These are phyloP conservation scores for Proterorhinus semilunaris DNA, from an alignment of 2,113 vertebrate species.

Conservation along the genomic window DNA sequence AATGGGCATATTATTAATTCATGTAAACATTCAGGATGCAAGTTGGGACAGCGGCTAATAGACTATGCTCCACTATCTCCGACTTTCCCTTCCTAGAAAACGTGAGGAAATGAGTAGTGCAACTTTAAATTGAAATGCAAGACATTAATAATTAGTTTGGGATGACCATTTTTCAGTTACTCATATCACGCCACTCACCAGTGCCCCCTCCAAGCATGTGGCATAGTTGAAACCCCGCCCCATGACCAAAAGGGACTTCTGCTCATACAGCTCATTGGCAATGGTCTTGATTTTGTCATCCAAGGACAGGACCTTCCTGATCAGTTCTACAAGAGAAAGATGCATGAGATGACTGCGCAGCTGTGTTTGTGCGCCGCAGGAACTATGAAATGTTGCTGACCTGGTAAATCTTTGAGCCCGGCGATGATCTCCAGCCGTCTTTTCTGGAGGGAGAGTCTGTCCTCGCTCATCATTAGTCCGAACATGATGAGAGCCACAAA, in stretches of 20 bases:
- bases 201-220: slow-evolving; percentile 94
- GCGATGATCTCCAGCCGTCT: slow-evolving; percentile 89
- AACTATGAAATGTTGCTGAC: slow-evolving; percentile 64
- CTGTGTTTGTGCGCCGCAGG: background rate
- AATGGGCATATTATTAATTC: no score
- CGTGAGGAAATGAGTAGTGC: background rate
- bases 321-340: slow-evolving; percentile 72
- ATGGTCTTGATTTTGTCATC: slow-evolving; percentile 88
- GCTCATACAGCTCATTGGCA: slow-evolving; percentile 87
- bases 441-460: slow-evolving; percentile 88
- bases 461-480: slow-evolving; percentile 93
- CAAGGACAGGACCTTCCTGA: slow-evolving; percentile 87
- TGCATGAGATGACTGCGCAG: background rate
- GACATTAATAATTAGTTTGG: background rate
- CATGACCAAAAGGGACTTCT: slow-evolving; percentile 93
- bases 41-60: no score
- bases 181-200: slow-evolving; percentile 79
- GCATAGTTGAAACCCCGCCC: slow-evolving; percentile 95
- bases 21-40: no score
- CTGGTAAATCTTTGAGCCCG: slow-evolving; percentile 82
- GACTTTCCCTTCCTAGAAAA: no score
- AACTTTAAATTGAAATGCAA: background rate
- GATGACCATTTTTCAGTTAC: background rate
- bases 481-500: slow-evolving; percentile 95
- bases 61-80: no score